Evolutionary conservation across 2,888 invertebrate species (phyloP).

Genomic region (Drosophila quasianomalipes): DNA sequence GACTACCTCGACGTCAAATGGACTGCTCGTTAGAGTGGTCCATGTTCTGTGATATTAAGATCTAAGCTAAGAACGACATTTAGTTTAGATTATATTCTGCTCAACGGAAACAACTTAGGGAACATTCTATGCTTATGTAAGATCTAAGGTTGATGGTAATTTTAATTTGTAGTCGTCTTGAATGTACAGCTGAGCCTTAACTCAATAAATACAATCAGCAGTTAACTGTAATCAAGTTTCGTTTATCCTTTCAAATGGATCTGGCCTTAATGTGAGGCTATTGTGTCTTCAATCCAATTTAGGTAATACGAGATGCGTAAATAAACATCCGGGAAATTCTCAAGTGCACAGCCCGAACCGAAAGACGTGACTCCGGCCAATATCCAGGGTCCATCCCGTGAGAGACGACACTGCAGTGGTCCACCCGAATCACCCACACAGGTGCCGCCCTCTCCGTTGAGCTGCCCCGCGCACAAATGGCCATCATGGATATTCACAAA

Average conservation of each 20-base stretch:
- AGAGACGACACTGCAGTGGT: constrained; percentile 92
- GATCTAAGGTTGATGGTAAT: constrained; percentile 67
- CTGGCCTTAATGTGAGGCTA: constrained; percentile 75
- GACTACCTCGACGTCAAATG: constrained; percentile 33
- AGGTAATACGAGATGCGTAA: constrained; percentile 93
- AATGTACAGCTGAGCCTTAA: constrained; percentile 64
- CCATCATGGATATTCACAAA: constrained; percentile 90
- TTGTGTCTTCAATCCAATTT: constrained; percentile 90
- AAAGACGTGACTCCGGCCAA: constrained; percentile 95
- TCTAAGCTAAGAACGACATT: constrained; percentile 54
- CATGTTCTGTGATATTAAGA: constrained; percentile 66
- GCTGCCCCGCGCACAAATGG: constrained; percentile 95
- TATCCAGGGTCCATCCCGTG: constrained; percentile 93
- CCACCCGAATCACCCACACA: constrained; percentile 97
- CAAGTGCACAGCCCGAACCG: constrained; percentile 95
- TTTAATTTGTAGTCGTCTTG: constrained; percentile 37
- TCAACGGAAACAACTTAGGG: constrained; percentile 77
- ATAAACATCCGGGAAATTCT: constrained; percentile 95
- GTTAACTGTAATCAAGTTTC: constrained; percentile 30
- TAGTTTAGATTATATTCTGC: constrained; percentile 69
- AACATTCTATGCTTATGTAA: constrained; percentile 68
- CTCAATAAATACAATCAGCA: constrained; percentile 60
- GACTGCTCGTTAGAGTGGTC: constrained; percentile 6
- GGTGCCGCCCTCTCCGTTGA: constrained; percentile 94
- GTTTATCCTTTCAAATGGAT: constrained; percentile 7